Base-by-base conservation (phyloP, 1,140 invertebrate species). In the Alviniconcha marisindica region DNA sequence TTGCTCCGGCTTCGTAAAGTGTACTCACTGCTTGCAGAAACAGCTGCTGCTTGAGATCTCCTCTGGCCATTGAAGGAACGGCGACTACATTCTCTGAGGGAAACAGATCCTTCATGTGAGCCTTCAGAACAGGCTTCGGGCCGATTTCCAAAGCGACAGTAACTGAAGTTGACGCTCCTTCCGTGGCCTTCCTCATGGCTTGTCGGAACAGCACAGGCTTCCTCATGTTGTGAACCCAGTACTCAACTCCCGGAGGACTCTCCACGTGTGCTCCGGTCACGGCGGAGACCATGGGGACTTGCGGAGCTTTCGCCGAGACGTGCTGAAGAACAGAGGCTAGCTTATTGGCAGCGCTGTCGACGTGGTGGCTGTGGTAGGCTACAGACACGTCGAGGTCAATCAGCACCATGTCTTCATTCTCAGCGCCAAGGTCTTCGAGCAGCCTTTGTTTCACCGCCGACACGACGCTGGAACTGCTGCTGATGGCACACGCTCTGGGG, bases 81-180 rank as follows among this genome's bases (percentile, higher is more conserved):
- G 10, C 14, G 40, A 33, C 40, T 36, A 14, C 69, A 5, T 40
- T 71, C 44, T 48, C 44, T n/a, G n/a, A n/a, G 28, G 63, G 63
- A 36, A 71, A 71, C 7, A 84, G 85, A 60, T 88, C 84, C n/a
- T n/a, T 54, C 0, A 87, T 33, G 66, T 89, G 85, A 3, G 87
- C 85, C 21, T 60, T 66, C 21, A 89, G 44, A 2, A 89, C 87
- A 18, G 89, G 85, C 63, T 82, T 87, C 14, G 88, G 89, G 4
- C 89, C 89, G 36, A 90, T 87, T 80, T 90, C 89, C 51, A 90
- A 54, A 71, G 86, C 87, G 51, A 88, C 82, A n/a, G 21, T 86
- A 40, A 33, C 36, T 88, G 87, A 44, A 84, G 60, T 71, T 71
- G 69, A 36, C n/a, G n/a, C n/a, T n/a, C n/a, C 31, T 2, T 42